phyloP scores from a whole-genome alignment of 2,888 invertebrate species.

The Trissoscelio sp. region DNA sequence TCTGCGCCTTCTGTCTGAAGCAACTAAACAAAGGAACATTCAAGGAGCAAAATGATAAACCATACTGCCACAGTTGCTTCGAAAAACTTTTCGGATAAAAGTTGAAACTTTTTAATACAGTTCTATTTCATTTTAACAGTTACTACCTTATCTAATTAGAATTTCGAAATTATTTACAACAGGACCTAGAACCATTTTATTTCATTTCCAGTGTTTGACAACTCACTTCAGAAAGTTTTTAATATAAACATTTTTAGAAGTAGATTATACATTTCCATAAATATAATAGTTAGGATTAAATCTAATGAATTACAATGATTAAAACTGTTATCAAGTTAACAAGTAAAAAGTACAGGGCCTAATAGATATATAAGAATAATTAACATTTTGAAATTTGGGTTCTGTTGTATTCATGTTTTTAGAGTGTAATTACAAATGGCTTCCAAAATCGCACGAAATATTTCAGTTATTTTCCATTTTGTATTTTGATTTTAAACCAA shows the following conservation, averaged over 20 bases:
- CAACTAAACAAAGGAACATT: slow-evolving; percentile 99
- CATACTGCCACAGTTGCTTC: slow-evolving; percentile 99
- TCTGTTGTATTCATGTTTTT: not conserved
- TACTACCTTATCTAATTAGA: not conserved
- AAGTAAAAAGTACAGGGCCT: no score
- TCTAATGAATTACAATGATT: no score
- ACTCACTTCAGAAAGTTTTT: no score
- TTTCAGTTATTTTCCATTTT: no score
- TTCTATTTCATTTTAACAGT: slow-evolving; percentile 16
- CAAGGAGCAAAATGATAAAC: slow-evolving; percentile 99
- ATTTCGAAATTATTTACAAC: slow-evolving; percentile 13
- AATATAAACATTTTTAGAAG: no score
- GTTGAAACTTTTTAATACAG: no score
- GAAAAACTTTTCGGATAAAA: slow-evolving; percentile 96
- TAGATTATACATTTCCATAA: no score
- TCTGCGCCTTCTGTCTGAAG: slow-evolving; percentile 99
- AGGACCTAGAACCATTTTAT: slow-evolving; percentile 28
- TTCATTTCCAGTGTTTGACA: not conserved
- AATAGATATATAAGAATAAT: no score
- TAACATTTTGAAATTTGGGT: not conserved
- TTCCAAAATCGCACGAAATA: no score
- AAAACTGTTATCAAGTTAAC: no score
- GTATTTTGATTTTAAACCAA: no score
- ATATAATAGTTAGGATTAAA: no score
- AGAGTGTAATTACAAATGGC: not conserved